Evolutionary conservation across 2,888 invertebrate species (phyloP).

Genomic region (Augochlorella aurata): DNA sequence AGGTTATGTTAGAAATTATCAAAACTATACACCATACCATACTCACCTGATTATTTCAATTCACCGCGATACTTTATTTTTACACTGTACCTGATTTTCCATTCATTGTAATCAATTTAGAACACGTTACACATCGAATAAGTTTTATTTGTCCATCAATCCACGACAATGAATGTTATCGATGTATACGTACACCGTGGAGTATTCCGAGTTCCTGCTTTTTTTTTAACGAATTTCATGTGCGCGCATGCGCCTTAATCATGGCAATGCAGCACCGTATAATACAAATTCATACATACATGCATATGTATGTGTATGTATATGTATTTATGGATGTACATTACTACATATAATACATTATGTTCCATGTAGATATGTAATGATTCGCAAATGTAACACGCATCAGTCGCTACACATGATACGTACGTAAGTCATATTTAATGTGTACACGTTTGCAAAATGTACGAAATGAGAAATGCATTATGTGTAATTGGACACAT

Average conservation of each 20-base stretch:
- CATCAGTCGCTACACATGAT: no score
- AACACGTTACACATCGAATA: slow-evolving; percentile 5
- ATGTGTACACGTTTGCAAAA: no score
- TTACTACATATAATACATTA: background rate
- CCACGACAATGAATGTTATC: slow-evolving; percentile 15
- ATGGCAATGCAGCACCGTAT: background rate
- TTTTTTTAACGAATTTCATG: slow-evolving; percentile 5
- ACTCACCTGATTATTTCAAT: slow-evolving; percentile 56
- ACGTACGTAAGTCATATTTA: no score
- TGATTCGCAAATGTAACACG: no score
- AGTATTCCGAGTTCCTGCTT: slow-evolving; percentile 27
- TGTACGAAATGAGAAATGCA: no score
- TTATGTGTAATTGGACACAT: no score
- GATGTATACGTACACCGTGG: slow-evolving; percentile 26
- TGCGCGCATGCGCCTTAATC: slow-evolving; percentile 35
- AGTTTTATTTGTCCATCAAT: background rate
- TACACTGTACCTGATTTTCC: slow-evolving; percentile 47
- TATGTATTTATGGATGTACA: background rate
- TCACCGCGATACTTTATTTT: slow-evolving; percentile 35
- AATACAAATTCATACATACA: background rate
- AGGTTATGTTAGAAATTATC: slow-evolving; percentile 55
- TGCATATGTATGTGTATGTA: background rate
- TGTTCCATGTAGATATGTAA: no score
- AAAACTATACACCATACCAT: slow-evolving; percentile 18
- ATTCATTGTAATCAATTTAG: slow-evolving; percentile 37